Conservation (phyloP, 2,888 invertebrate genomes). For the Heliconius cydno region DNA sequence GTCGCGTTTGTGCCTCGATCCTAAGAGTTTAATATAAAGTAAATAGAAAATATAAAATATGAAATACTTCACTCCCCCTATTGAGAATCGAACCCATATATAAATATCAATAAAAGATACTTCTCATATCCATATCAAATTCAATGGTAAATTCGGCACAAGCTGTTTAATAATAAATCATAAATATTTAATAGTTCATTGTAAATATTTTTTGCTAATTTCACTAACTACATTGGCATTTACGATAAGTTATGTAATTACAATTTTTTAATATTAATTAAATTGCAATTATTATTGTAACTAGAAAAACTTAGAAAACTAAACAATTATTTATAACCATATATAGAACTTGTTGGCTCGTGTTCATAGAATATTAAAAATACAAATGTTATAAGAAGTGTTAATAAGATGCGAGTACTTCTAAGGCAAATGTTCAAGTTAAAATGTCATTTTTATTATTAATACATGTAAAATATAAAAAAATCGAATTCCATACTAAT, state of each 20-base stretch:
- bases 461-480: neutral
- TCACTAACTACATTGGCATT: neutral
- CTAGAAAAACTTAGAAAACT: constrained; percentile 5
- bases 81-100: no score
- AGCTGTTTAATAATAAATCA: neutral
- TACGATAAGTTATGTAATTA: neutral
- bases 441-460: constrained; percentile 4
- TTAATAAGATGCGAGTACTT: neutral
- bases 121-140: no score
- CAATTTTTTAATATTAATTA: neutral
- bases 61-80: no score
- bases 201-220: neutral
- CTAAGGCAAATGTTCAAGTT: neutral
- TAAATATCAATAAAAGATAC: no score
- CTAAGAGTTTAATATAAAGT: no score
- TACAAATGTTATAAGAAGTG: neutral
- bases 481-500: neutral
- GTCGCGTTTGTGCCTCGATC: no score
- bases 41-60: no score
- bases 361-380: neutral
- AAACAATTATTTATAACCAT: neutral
- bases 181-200: neutral
- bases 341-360: neutral
- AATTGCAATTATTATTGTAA: neutral
- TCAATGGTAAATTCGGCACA: no score